Evolutionary conservation across 2,113 vertebrate genomes (phyloP).

Genomic region (Electrona antarctica): DNA sequence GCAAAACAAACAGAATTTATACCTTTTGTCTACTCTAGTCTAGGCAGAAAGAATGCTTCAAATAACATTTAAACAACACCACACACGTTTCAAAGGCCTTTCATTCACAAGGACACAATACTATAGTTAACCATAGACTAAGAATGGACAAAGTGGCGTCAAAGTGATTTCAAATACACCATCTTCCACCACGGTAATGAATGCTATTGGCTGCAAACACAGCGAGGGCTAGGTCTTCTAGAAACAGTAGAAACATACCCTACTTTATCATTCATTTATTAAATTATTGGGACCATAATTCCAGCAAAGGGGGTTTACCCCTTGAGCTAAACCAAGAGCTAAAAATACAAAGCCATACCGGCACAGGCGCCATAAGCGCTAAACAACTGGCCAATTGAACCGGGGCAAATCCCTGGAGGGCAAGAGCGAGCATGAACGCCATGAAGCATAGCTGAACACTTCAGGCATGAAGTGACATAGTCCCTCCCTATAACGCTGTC

Average conservation of each 20-base stretch:
- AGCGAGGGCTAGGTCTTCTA: no score
- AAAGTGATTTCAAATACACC: no score
- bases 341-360: slow-evolving; percentile 2
- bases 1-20: not conserved
- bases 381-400: slow-evolving; percentile 54
- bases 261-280: no score
- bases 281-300: no score
- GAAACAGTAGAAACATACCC: no score
- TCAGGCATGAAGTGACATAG: slow-evolving; percentile 27
- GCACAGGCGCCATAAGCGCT: slow-evolving; percentile 1
- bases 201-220: no score
- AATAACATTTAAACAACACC: no score
- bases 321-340: slow-evolving; percentile 1
- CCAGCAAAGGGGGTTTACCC: no score
- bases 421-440: no score
- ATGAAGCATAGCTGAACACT: slow-evolving; percentile 22
- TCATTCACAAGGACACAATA: not conserved
- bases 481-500: slow-evolving; percentile 35
- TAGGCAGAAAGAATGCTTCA: no score
- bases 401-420: not conserved
- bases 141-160: no score
- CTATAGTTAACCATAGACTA: slow-evolving; percentile 4
- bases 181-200: no score
- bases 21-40: not conserved
- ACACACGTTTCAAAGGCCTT: not conserved